Evolutionary conservation across 2,888 invertebrate genomes (phyloP).

Genomic region (Ormyrus nitidulus): DNA sequence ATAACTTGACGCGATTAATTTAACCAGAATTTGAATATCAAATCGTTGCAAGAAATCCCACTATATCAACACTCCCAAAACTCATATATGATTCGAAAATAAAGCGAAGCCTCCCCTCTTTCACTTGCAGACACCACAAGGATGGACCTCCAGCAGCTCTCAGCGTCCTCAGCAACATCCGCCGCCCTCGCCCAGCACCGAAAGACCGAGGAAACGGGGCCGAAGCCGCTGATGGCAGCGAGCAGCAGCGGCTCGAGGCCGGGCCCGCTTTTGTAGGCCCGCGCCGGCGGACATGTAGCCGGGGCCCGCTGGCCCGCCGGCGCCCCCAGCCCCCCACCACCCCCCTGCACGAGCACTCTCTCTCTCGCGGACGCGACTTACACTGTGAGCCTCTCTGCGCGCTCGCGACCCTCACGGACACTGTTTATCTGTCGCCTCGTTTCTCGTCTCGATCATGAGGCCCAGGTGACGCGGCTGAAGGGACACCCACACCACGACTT

Average conservation of each 20-base stretch:
- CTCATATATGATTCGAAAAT: too few relatives aligned
- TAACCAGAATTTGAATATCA: too few relatives aligned
- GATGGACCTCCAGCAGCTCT: not conserved
- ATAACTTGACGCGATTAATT: too few relatives aligned
- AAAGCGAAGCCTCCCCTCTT: too few relatives aligned
- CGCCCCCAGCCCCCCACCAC: not conserved
- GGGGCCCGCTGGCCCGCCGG: not conserved
- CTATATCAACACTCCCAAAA: too few relatives aligned
- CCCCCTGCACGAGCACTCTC: not conserved
- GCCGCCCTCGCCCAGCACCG: not conserved
- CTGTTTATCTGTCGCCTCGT: not conserved
- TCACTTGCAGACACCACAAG: too few relatives aligned
- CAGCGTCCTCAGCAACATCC: not conserved
- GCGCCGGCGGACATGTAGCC: too few relatives aligned
- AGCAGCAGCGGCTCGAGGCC: not conserved
- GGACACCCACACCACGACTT: not conserved
- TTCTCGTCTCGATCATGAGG: not conserved
- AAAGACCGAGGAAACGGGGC: not conserved
- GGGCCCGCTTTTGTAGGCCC: not conserved
- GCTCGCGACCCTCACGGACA: too few relatives aligned
- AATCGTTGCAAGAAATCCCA: too few relatives aligned
- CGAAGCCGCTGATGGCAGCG: not conserved
- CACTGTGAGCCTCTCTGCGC: not conserved
- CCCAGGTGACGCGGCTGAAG: not conserved
- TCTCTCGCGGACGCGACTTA: too few relatives aligned